Conservation (phyloP, 2,797 vertebrate species). For the Rhinatrema bivittatum region DNA sequence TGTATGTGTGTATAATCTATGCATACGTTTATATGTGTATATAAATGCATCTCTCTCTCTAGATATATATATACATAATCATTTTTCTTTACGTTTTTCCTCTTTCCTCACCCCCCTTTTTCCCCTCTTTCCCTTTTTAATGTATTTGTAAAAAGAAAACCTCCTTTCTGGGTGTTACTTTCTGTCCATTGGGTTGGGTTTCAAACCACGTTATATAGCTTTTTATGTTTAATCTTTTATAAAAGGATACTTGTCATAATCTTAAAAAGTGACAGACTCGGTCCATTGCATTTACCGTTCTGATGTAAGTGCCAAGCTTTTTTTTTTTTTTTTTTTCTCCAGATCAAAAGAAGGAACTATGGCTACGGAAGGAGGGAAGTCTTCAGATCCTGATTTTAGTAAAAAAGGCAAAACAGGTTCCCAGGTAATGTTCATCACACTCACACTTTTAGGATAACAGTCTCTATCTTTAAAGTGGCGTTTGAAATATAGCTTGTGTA, state of each 20-base stretch:
- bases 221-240: slow-evolving; percentile 40
- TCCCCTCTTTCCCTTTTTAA: slow-evolving; percentile 33
- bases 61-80: no score
- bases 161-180: slow-evolving; percentile 69
- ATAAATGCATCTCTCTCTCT: no score
- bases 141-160: slow-evolving; percentile 56
- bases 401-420: slow-evolving; percentile 90
- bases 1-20: no score
- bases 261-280: no score
- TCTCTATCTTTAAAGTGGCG: no score
- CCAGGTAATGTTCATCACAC: slow-evolving; percentile 93
- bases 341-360: slow-evolving; percentile 97
- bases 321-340: slow-evolving; percentile 55
- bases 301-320: slow-evolving; percentile 34
- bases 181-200: slow-evolving; percentile 66
- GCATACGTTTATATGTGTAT: no score
- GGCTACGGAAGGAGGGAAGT: slow-evolving; percentile 94
- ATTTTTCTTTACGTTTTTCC: slow-evolving; percentile 7
- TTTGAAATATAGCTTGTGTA: no score
- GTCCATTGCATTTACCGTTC: no score
- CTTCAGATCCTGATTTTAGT: slow-evolving; percentile 74
- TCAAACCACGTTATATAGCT: slow-evolving; percentile 65
- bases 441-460: no score
- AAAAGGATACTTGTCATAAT: slow-evolving; percentile 9
- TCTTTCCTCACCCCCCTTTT: slow-evolving; percentile 16